Base-by-base conservation (phyloP, 2,888 invertebrate genomes). In the Tribolium freemani region DNA sequence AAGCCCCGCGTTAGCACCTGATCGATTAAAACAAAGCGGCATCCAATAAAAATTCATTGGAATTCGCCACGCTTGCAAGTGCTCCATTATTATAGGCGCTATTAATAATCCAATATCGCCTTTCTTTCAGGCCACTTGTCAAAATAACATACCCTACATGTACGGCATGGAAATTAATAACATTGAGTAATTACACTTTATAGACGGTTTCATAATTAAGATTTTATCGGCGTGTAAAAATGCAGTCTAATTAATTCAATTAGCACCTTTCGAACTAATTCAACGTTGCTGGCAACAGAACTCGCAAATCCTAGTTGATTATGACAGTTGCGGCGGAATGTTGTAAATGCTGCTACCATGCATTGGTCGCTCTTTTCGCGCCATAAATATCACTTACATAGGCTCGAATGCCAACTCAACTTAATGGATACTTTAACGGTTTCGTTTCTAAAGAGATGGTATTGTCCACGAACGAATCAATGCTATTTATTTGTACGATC, bases 401-500 rank as follows among this genome's bases (percentile, higher is more conserved):
- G 46, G 21, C 63, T 56, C 60, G 69, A 69, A 70, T 70, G 63
- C 63, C 16, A 70, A 70, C 61, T 70, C 44, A 70, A 69, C n/a
- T 60, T 70, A 63, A 63, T 70, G 69, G 69, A 70, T 70, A 56
- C 69, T 70, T 69, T 70, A 70, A 70, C 69, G 69, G 69, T 69
- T 63, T 13, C 63, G 69, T 54, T 70, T 70, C 63, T 61, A 46
- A 56, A 56, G 69, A 70, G 61, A 58, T 50, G 54, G 69, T 63
- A 70, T 70, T 70, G 69, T 70, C 61, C 69, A 66, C 46, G 57
- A 21, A 64, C 71, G 66, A 71, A 70, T 70, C 69, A 63, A 56
- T 63, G 63, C 54, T 57, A 66, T 71, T 81, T 80, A 67, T 71
- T 81, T 81, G 81, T 80, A 78, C 75, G 77, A 80, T 79, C 79